phyloP scores from a whole-genome alignment of 2,797 vertebrate species.

The Alouatta caraya region DNA sequence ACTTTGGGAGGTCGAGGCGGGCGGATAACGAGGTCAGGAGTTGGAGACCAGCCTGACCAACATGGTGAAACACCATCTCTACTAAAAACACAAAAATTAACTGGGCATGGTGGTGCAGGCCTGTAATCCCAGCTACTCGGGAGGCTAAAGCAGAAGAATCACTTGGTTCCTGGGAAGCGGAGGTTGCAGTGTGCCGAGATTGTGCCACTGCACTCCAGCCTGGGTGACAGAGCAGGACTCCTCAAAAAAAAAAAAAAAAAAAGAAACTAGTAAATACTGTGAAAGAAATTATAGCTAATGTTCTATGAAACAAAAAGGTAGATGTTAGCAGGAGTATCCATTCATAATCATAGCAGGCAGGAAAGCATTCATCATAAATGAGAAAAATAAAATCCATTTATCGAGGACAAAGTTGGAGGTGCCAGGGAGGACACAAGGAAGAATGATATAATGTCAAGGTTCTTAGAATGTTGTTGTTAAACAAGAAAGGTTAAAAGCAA shows the following conservation, averaged over 20 bases:
- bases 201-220: no score
- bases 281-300: not conserved
- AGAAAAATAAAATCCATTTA: constrained; percentile 31
- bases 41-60: no score
- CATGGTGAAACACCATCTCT: no score
- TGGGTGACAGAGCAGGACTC: no score
- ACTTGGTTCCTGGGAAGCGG: no score
- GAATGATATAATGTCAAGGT: not conserved
- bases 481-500: not conserved
- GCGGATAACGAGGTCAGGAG: no score
- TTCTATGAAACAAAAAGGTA: not conserved
- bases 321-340: not conserved
- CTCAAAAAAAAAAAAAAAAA: not conserved
- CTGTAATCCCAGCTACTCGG: no score
- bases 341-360: not conserved
- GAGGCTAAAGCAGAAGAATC: no score
- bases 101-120: no score
- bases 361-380: not conserved
- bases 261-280: not conserved
- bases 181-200: no score
- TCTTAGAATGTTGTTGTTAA: not conserved
- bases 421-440: not conserved
- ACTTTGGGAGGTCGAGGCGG: no score
- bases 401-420: not conserved
- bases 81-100: no score